phyloP scores from a whole-genome alignment of 2,113 vertebrate genomes.

The Ia io region DNA sequence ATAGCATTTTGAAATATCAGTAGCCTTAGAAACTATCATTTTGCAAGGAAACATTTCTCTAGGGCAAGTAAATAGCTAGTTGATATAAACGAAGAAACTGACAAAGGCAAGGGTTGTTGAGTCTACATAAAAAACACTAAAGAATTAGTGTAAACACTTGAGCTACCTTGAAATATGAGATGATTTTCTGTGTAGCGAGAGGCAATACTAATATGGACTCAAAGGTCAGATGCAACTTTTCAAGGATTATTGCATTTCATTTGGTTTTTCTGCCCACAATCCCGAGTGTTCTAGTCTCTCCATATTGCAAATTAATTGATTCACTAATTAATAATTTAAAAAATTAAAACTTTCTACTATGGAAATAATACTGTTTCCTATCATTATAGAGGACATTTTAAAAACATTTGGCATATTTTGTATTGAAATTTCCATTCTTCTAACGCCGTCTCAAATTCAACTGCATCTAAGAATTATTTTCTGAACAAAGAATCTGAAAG shows the following conservation, averaged over 20 bases:
- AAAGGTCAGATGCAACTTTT: not conserved
- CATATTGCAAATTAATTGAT: not conserved
- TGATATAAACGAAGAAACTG: not conserved
- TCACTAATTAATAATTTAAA: too few relatives aligned
- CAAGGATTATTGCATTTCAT: not conserved
- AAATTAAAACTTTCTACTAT: not conserved
- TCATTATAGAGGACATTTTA: not conserved
- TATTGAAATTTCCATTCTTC: not conserved
- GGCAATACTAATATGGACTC: rapidly evolving
- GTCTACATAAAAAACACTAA: not conserved
- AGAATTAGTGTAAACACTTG: not conserved
- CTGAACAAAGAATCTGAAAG: not conserved
- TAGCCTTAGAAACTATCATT: not conserved
- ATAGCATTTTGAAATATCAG: not conserved
- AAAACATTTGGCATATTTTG: not conserved
- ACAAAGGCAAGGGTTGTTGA: not conserved
- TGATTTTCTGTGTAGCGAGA: not conserved
- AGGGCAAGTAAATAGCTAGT: not conserved
- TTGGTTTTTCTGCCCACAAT: not conserved
- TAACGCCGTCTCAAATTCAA: not conserved
- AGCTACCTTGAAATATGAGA: rapidly evolving
- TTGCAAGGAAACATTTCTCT: not conserved
- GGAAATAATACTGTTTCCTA: too few relatives aligned
- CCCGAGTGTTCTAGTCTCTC: not conserved
- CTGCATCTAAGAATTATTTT: not conserved